Percentiles rank a stretch among this genome's conserved stretches.
Evolutionary conservation across 2,113 vertebrate species (phyloP).

Genomic region (Psilopsiagon aymara): DNA sequence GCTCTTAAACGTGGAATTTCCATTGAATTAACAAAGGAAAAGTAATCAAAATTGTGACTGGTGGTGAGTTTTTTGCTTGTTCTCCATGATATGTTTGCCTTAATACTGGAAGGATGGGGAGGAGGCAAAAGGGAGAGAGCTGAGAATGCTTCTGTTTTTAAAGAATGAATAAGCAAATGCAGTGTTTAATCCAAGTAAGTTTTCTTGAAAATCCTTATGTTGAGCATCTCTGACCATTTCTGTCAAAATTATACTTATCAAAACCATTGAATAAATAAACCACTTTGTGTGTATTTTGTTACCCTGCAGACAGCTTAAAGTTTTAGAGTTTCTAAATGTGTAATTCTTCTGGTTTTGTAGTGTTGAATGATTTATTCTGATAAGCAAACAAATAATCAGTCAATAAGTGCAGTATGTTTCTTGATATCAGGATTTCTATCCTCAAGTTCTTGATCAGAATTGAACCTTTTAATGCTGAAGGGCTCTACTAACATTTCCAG

Average conservation of each 20-base stretch:
- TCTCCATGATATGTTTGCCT: background rate
- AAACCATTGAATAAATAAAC: background rate
- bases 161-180: background rate
- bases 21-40: background rate
- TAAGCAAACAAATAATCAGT: background rate
- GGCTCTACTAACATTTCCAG: background rate
- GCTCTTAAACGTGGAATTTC: background rate
- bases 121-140: background rate
- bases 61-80: background rate
- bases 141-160: background rate
- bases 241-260: background rate
- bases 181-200: background rate
- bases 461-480: background rate
- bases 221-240: background rate
- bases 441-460: background rate
- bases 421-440: background rate
- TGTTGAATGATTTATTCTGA: background rate
- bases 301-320: background rate
- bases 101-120: background rate
- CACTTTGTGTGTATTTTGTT: background rate
- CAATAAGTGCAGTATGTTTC: background rate
- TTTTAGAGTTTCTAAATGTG: background rate
- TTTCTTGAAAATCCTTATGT: background rate
- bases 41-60: background rate
- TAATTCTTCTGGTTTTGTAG: background rate